A percentile compares a stretch with the other conserved stretches of the same genome.
Conservation (phyloP, 2,888 invertebrate species). For the Chrysodeixis includens region DNA sequence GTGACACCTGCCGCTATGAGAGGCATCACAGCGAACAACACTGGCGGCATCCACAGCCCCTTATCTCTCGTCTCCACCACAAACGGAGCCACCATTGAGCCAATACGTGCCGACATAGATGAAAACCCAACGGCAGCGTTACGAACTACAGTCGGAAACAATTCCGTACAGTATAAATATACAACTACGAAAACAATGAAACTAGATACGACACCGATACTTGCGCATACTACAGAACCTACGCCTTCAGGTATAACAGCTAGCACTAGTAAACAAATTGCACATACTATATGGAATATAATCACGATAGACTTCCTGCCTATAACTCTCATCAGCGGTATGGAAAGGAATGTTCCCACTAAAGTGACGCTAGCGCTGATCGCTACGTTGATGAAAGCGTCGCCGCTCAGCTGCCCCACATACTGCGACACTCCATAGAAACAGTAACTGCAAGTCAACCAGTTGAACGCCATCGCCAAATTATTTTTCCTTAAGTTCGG, state of each 20-base stretch:
- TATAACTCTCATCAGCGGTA: conserved; percentile 90
- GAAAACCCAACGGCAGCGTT: conserved; percentile 96
- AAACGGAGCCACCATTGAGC: conserved; percentile 95
- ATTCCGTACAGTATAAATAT: conserved; percentile 95
- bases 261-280: conserved; percentile 90
- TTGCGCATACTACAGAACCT: conserved; percentile 90
- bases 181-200: conserved; percentile 95
- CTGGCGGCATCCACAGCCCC: conserved; percentile 90
- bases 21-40: conserved; percentile 92
- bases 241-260: conserved; percentile 85
- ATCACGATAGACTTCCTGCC: conserved; percentile 92
- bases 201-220: conserved; percentile 93
- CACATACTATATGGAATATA: conserved; percentile 90
- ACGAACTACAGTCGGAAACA: conserved; percentile 96
- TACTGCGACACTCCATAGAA: conserved; percentile 95
- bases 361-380: conserved; percentile 91
- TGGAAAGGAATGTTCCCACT: conserved; percentile 89
- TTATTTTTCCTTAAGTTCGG: conserved; percentile 92
- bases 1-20: conserved; percentile 87
- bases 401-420: conserved; percentile 93
- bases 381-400: conserved; percentile 95
- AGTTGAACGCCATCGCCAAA: conserved; percentile 92
- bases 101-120: conserved; percentile 96
- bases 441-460: conserved; percentile 94
- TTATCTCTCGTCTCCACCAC: conserved; percentile 90